phyloP scores from a whole-genome alignment of 2,113 vertebrate genomes.

The Archilochus colubris region DNA sequence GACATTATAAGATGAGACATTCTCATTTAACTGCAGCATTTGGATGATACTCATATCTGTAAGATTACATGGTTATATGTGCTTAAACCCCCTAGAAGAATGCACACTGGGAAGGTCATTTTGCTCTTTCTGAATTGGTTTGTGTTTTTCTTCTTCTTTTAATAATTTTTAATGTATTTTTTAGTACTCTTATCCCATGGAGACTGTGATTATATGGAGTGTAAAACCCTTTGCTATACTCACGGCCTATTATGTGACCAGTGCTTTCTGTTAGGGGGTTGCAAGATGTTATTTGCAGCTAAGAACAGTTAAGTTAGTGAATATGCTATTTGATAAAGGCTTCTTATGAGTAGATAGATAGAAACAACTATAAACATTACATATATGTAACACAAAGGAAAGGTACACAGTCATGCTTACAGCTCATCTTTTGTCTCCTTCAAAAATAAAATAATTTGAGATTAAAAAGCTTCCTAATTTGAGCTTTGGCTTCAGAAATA shows the following conservation, averaged over 20 bases:
- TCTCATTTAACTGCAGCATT: not conserved
- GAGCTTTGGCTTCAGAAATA: not conserved
- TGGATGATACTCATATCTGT: rapidly evolving
- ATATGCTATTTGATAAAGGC: not conserved
- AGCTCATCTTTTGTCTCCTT: not conserved
- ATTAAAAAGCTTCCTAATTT: not conserved
- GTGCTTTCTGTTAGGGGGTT: not conserved
- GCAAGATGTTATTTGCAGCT: not conserved
- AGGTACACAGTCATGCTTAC: not conserved
- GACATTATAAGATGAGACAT: not conserved
- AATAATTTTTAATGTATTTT: not conserved
- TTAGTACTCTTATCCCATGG: not conserved
- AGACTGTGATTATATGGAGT: not conserved
- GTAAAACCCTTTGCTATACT: not conserved
- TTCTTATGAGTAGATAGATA: not conserved
- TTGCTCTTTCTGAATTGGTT: not conserved
- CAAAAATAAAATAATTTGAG: not conserved
- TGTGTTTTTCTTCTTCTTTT: not conserved
- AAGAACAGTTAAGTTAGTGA: not conserved
- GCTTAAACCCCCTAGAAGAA: not conserved
- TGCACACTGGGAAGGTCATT: not conserved
- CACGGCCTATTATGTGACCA: not conserved
- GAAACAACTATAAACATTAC: not conserved
- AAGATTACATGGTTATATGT: not conserved
- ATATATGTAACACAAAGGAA: not conserved